phyloP scores from a whole-genome alignment of 2,888 invertebrate genomes.

The Ommatoiulus sabulosus region DNA sequence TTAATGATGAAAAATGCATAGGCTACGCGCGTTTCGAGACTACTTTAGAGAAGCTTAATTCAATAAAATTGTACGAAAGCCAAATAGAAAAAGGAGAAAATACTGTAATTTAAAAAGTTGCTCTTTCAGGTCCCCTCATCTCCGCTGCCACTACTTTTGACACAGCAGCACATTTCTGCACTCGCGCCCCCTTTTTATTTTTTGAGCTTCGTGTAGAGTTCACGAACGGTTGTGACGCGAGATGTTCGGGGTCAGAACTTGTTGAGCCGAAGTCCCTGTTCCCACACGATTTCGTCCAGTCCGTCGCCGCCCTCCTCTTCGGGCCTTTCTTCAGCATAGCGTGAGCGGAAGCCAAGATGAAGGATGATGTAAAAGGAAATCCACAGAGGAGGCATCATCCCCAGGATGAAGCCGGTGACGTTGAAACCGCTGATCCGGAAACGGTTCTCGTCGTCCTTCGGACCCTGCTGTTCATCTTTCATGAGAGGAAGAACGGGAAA shows the following conservation, averaged over 20 bases:
- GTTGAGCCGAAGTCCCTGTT: slow-evolving; percentile 58
- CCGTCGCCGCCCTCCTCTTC: slow-evolving; percentile 62
- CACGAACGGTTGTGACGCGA: background rate
- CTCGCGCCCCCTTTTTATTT: background rate
- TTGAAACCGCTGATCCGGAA: slow-evolving; percentile 59
- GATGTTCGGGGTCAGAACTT: slow-evolving; percentile 6
- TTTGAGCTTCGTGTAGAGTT: background rate
- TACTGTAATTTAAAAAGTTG: background rate
- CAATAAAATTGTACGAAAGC: slow-evolving; percentile 2
- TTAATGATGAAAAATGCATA: background rate
- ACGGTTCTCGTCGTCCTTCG: background rate
- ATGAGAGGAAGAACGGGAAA: slow-evolving; percentile 58
- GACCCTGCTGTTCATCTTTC: background rate
- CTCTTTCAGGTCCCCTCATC: background rate
- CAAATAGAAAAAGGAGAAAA: slow-evolving; percentile 25
- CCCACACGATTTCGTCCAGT: slow-evolving; percentile 59
- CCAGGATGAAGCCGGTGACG: slow-evolving; percentile 62
- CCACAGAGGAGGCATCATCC: slow-evolving; percentile 62
- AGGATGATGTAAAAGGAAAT: slow-evolving; percentile 63
- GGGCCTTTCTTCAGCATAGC: slow-evolving; percentile 62
- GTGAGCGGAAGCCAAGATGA: slow-evolving; percentile 62
- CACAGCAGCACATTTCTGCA: background rate
- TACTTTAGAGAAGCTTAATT: background rate
- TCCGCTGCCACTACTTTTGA: background rate
- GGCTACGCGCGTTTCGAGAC: background rate